A percentile compares a stretch with the other conserved stretches of the same genome.
These are phyloP conservation scores for Drosophila pseudoananassae DNA, from an alignment of 1,140 invertebrate genomes.

Conservation along the genomic window DNA sequence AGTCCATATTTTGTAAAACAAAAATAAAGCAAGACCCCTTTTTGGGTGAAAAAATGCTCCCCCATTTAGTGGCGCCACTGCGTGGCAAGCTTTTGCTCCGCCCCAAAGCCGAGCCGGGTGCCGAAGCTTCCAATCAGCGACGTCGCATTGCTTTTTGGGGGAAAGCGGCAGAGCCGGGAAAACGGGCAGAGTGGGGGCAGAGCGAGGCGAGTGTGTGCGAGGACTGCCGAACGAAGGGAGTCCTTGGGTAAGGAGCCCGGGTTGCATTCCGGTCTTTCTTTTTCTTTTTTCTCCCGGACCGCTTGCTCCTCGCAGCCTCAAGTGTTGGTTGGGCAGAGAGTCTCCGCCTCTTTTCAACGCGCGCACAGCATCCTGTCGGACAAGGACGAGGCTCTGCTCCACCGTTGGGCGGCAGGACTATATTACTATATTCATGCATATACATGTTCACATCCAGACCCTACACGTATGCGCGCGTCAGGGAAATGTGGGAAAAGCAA, in stretches of 20 bases:
- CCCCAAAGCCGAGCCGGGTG: constrained; percentile 63
- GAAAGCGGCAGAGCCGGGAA: constrained; percentile 44
- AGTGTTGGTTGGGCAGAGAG: constrained; percentile 57
- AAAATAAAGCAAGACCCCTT: constrained; percentile 4
- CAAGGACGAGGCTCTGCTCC: constrained; percentile 37
- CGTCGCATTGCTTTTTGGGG: constrained; percentile 37
- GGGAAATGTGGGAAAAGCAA: constrained; percentile 48
- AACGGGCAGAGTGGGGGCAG: constrained; percentile 3
- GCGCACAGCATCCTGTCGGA: constrained; percentile 74
- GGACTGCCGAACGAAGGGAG: constrained; percentile 18
- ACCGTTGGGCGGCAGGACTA: constrained; percentile 38
- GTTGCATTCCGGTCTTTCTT: constrained; percentile 41
- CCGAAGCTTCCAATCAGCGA: constrained; percentile 78
- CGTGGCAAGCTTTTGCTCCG: constrained; percentile 67
- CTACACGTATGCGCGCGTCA: constrained; percentile 69
- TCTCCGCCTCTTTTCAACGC: constrained; percentile 84
- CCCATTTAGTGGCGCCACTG: constrained; percentile 61
- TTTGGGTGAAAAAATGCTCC: constrained; percentile 1
- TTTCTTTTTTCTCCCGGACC: constrained; percentile 33
- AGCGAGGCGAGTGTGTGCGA: constrained; percentile 17
- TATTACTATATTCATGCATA: constrained; percentile 28
- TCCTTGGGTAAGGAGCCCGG: constrained; percentile 13
- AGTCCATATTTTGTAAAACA: neutral
- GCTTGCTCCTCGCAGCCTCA: constrained; percentile 31
- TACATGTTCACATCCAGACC: constrained; percentile 25